phyloP scores from a whole-genome alignment of 1,140 invertebrate species.

The Spodoptera frugiperda region DNA sequence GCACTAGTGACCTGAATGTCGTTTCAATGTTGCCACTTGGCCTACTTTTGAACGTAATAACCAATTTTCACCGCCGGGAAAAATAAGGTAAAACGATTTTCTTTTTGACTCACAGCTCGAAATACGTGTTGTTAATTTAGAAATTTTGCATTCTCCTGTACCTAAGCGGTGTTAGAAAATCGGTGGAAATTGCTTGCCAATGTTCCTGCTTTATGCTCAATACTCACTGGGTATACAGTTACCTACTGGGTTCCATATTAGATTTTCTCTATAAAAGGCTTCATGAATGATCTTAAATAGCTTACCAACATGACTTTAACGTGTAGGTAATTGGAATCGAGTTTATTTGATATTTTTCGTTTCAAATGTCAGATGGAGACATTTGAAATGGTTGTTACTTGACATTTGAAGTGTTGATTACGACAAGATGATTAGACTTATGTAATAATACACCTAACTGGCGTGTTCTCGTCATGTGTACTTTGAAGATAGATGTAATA shows the following conservation, averaged over 20 bases:
- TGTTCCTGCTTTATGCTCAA: constrained; percentile 26
- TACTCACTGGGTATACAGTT: background rate
- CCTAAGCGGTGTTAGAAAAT: constrained; percentile 22
- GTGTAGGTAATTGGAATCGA: constrained; percentile 22
- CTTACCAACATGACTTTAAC: constrained; percentile 4
- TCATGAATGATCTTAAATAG: background rate
- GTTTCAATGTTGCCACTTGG: constrained; percentile 43
- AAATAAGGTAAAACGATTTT: constrained; percentile 39
- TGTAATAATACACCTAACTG: too few species aligned
- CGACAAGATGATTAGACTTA: background rate
- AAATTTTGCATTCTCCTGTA: constrained; percentile 17
- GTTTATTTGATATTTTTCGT: constrained; percentile 34
- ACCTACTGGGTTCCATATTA: background rate
- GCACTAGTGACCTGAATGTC: constrained; percentile 43
- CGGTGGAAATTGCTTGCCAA: constrained; percentile 34
- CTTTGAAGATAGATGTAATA: too few species aligned
- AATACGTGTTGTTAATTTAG: constrained; percentile 40
- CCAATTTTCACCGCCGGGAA: constrained; percentile 46
- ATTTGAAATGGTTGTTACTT: constrained; percentile 27
- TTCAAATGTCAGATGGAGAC: constrained; percentile 20
- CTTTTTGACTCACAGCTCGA: constrained; percentile 35
- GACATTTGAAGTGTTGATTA: constrained; percentile 23
- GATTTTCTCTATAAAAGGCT: background rate
- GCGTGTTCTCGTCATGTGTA: background rate
- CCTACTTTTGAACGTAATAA: constrained; percentile 46